Percentiles rank a stretch among this genome's conserved stretches.
Evolutionary conservation across 2,888 invertebrate genomes (phyloP).

Genomic region (Gibbula magus): DNA sequence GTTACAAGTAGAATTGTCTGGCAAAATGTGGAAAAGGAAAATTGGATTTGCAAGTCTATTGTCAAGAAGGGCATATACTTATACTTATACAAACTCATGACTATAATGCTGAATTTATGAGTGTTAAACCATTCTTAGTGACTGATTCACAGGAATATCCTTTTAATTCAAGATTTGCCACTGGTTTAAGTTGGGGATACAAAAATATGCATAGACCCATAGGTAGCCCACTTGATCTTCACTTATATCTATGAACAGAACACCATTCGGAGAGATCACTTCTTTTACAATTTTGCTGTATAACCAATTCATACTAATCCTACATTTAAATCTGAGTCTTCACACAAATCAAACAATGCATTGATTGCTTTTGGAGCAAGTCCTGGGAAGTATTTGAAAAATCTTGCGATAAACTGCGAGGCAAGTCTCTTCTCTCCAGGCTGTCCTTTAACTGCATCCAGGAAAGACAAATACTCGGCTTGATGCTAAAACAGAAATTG

Average conservation of each 20-base stretch:
- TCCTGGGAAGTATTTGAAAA: slow-evolving; percentile 92
- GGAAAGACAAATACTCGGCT: slow-evolving; percentile 87
- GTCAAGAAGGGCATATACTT: too few species aligned
- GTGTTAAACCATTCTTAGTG: too few species aligned
- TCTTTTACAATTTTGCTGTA: not conserved
- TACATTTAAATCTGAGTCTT: slow-evolving; percentile 94
- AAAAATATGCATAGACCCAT: too few species aligned
- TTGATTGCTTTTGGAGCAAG: slow-evolving; percentile 91
- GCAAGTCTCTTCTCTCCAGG: slow-evolving; percentile 93
- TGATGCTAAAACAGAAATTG: slow-evolving; percentile 83
- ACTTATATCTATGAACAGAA: too few species aligned
- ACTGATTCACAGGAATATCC: too few species aligned
- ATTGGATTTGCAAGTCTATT: not conserved
- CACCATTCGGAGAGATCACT: not conserved
- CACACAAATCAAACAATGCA: slow-evolving; percentile 94
- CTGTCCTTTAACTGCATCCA: slow-evolving; percentile 91
- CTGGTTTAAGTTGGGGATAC: too few species aligned
- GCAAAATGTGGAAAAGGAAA: too few species aligned
- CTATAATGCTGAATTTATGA: too few species aligned
- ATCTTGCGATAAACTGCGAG: slow-evolving; percentile 95
- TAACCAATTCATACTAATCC: slow-evolving; percentile 30
- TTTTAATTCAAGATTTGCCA: too few species aligned
- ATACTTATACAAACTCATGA: too few species aligned
- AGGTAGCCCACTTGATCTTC: too few species aligned
- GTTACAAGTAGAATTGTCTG: too few species aligned